Conservation (phyloP, 2,888 invertebrate species). For the Cephus sareptanus region DNA sequence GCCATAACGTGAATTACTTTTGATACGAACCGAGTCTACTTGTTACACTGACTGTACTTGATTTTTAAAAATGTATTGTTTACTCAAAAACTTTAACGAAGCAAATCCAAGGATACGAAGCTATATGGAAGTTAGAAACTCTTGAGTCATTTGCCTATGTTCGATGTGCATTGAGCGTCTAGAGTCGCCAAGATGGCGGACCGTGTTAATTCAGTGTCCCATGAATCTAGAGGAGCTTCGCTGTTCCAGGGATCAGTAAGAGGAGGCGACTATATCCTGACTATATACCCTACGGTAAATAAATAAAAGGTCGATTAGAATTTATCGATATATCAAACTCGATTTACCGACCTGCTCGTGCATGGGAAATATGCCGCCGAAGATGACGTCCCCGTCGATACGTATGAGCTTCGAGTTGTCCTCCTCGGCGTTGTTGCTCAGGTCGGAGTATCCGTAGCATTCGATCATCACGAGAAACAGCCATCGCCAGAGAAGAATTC, state of each 20-base stretch:
- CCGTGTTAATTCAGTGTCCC: neutral
- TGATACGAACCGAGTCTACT: too few relatives aligned
- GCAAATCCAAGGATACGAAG: neutral
- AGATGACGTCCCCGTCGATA: slow-evolving; percentile 73
- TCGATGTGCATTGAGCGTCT: neutral
- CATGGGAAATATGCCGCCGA: slow-evolving; percentile 78
- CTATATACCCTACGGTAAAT: neutral
- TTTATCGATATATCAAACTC: neutral
- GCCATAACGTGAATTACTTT: neutral
- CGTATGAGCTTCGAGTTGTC: slow-evolving; percentile 65
- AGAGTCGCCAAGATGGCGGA: neutral
- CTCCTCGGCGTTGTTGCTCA: slow-evolving; percentile 55
- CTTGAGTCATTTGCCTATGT: neutral
- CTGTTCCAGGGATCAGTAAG: neutral
- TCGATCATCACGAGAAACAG: slow-evolving; percentile 38
- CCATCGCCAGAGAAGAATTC: slow-evolving; percentile 37
- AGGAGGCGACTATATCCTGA: neutral
- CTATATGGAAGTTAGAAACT: neutral
- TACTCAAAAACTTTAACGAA: too few relatives aligned
- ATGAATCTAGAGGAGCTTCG: neutral
- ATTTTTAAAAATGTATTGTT: too few relatives aligned
- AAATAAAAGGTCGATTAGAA: neutral
- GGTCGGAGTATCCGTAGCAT: slow-evolving; percentile 41
- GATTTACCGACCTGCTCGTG: slow-evolving; percentile 68
- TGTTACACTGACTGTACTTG: too few relatives aligned